Conservation (phyloP, 2,888 invertebrate genomes). For the Sclerodermus sp. region DNA sequence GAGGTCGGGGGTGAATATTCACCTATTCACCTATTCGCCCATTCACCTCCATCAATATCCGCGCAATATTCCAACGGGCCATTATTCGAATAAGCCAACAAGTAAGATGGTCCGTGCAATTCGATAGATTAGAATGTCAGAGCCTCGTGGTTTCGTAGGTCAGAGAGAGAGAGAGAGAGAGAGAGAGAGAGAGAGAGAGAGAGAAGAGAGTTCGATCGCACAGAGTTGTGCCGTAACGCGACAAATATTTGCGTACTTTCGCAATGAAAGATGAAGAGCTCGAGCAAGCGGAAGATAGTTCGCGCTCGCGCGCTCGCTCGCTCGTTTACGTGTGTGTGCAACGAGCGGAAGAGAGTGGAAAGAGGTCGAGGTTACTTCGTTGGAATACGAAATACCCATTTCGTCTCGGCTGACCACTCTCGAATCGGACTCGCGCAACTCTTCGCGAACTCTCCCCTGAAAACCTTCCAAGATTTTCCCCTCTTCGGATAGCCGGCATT, state of each 20-base stretch:
- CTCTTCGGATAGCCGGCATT: background rate
- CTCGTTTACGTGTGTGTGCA: conserved; percentile 44
- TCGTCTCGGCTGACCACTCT: conserved; percentile 41
- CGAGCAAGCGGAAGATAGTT: conserved; percentile 42
- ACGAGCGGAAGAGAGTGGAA: conserved; percentile 36
- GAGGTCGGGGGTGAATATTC: no score
- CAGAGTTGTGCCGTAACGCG: conserved; percentile 29
- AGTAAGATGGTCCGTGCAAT: no score
- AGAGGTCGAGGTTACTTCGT: conserved; percentile 36
- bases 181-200: no score
- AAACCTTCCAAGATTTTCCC: conserved; percentile 14
- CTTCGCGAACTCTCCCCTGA: conserved; percentile 26
- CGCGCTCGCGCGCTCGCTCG: conserved; percentile 36
- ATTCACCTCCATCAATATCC: no score
- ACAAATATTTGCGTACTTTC: conserved; percentile 49
- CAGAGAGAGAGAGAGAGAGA: no score
- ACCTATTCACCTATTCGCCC: no score
- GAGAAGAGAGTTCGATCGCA: no score
- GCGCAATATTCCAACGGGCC: no score
- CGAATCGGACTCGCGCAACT: conserved; percentile 36
- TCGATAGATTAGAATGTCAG: no score
- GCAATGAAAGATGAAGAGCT: conserved; percentile 33
- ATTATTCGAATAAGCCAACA: no score
- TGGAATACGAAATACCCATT: conserved; percentile 50
- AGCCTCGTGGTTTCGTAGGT: no score